phyloP scores from a whole-genome alignment of 2,113 vertebrate genomes.

The Eclectus roratus region DNA sequence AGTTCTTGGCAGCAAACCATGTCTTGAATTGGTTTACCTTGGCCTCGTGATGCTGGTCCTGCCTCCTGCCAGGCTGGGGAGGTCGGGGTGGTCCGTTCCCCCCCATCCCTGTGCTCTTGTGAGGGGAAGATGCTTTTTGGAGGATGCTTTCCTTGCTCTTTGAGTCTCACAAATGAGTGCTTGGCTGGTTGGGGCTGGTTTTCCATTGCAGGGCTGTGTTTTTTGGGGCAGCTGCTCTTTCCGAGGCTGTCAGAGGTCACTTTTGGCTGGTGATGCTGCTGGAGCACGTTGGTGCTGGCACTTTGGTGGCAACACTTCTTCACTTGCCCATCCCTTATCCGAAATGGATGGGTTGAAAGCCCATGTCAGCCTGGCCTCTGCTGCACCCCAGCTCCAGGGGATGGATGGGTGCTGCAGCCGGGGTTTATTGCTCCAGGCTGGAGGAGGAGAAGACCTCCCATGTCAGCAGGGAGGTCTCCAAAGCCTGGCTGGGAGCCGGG shows the following conservation, averaged over 20 bases:
- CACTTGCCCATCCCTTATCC: neutral
- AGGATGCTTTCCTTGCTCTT: neutral
- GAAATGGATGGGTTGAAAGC: neutral
- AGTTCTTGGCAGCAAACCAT: neutral
- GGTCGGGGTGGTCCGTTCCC: neutral
- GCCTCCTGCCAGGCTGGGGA: neutral
- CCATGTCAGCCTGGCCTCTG: neutral
- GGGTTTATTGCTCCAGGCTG: neutral
- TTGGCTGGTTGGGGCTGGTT: neutral
- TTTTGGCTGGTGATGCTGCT: neutral
- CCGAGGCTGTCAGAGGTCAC: accelerated
- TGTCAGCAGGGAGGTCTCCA: neutral
- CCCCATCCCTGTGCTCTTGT: neutral
- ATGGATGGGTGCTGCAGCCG: neutral
- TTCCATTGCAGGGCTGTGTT: neutral
- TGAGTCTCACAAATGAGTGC: accelerated
- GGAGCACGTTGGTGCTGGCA: accelerated
- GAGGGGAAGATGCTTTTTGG: too few species aligned
- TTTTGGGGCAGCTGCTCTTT: neutral
- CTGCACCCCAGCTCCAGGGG: neutral
- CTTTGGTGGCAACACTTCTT: neutral
- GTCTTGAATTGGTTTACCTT: neutral
- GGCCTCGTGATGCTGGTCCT: neutral
- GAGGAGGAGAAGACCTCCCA: neutral
- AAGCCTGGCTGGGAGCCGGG: neutral